These are phyloP conservation scores for Ophiodon elongatus DNA, from an alignment of 2,113 vertebrate species.

Conservation along the genomic window DNA sequence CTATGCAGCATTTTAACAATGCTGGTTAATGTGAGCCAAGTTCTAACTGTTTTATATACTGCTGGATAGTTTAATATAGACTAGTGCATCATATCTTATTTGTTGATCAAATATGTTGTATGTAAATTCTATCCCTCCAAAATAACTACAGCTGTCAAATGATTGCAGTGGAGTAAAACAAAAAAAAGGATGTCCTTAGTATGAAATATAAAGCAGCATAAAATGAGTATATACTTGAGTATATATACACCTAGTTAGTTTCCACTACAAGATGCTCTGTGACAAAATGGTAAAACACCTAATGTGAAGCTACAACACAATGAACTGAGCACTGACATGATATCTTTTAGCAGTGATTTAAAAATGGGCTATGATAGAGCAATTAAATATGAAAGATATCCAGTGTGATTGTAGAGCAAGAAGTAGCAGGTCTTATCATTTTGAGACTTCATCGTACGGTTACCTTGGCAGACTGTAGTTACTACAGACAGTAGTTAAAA, in stretches of 20 bases:
- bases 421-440: background rate
- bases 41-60: too few relatives aligned
- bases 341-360: background rate
- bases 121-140: background rate
- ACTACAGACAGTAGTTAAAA: background rate
- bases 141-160: conserved; percentile 2
- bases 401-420: background rate
- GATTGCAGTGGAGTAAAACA: background rate
- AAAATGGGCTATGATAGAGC: background rate
- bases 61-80: background rate
- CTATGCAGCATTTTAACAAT: background rate
- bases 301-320: background rate
- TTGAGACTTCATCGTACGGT: background rate
- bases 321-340: background rate
- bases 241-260: background rate
- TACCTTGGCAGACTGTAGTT: conserved; percentile 4
- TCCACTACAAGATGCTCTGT: background rate
- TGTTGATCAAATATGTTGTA: background rate
- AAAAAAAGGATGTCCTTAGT: too few relatives aligned
- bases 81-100: background rate
- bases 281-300: background rate
- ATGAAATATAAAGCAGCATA: too few relatives aligned
- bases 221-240: too few relatives aligned
- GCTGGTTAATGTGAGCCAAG: background rate
- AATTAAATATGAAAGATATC: background rate